Evolutionary conservation across 2,888 invertebrate genomes (phyloP), one percentile per base, ranked within the genome.

Genomic region (Xylocampa areola): DNA sequence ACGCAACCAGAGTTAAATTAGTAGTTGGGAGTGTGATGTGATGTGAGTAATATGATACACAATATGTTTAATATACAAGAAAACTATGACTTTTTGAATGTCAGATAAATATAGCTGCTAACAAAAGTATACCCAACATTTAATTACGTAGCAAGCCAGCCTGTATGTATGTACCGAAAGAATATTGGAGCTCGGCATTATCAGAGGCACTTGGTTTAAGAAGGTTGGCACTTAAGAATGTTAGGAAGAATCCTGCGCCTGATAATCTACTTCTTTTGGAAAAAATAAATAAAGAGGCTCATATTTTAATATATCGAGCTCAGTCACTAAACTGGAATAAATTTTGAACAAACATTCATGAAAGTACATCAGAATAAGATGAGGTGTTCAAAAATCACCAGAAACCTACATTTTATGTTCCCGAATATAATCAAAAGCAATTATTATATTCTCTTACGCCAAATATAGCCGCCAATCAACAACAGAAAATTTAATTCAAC

Each of bases 361-460:
- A 35, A 8, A 35, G 7, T 1, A 10, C 17, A 8, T 17, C 33
- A 11, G 33, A 14, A 10, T 1, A 35, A 2, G 4, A 35, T 35
- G 33, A 14, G 33, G 16, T n/a, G 33, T 0, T 17, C 2, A 35
- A 35, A 17, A 16, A 16, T 0, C 16, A 17, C 17, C 7, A 3
- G 1, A 14, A 17, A 17, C 7, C 33, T 3, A 17, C 7, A 2
- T 35, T 16, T 35, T 35, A 10, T 17, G 11, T 8, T 32, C 1
- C 11, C 10, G 4, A 30, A 7, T 4, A 3, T 2, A 13, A 16
- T 37, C 2, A 23, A 48, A 32, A 39, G 19, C 4, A 48, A 23
- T 32, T 48, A 3, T 14, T 39, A 7, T 39, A 39, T n/a, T 37
- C 48, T 23, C 21, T 39, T 11, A 21, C 39, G 1, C 30, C 21